Evolutionary conservation across 2,113 vertebrate species (phyloP).

Genomic region (Dinomys branickii): DNA sequence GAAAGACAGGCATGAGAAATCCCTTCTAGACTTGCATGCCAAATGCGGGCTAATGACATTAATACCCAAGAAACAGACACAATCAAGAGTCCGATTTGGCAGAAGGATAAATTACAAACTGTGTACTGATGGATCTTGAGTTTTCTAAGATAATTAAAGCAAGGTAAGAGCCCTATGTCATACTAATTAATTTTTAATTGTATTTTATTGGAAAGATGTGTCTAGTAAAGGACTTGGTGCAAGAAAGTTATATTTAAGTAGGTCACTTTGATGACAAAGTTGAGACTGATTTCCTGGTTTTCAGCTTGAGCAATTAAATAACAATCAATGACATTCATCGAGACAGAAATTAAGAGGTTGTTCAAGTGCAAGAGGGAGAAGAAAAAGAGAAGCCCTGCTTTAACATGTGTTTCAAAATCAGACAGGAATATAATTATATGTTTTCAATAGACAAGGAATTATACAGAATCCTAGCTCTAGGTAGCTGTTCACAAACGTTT

Average conservation of each 20-base stretch:
- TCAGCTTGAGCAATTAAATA: not conserved
- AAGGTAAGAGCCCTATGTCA: not conserved
- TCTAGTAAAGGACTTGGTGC: not conserved
- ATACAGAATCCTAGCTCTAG: not conserved
- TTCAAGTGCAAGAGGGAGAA: not conserved
- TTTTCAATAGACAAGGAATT: not conserved
- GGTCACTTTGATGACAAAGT: not conserved
- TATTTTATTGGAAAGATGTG: not conserved
- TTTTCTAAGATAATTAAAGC: slow-evolving; percentile 19
- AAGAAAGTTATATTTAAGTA: not conserved
- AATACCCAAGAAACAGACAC: not conserved
- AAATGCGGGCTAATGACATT: not conserved
- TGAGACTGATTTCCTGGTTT: not conserved
- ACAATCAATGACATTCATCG: not conserved
- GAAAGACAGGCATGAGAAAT: not conserved
- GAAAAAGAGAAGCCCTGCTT: not conserved
- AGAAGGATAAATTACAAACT: not conserved
- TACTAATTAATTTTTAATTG: not conserved
- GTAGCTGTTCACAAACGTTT: not conserved
- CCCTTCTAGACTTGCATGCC: not conserved
- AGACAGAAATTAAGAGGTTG: not conserved
- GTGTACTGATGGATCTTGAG: not conserved
- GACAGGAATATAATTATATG: not conserved
- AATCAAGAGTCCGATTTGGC: not conserved
- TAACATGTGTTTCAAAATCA: not conserved